These are phyloP conservation scores for Ophiothrix spiculata DNA, from an alignment of 35 echinoderm and acorn worm genomes.

Conservation along the genomic window DNA sequence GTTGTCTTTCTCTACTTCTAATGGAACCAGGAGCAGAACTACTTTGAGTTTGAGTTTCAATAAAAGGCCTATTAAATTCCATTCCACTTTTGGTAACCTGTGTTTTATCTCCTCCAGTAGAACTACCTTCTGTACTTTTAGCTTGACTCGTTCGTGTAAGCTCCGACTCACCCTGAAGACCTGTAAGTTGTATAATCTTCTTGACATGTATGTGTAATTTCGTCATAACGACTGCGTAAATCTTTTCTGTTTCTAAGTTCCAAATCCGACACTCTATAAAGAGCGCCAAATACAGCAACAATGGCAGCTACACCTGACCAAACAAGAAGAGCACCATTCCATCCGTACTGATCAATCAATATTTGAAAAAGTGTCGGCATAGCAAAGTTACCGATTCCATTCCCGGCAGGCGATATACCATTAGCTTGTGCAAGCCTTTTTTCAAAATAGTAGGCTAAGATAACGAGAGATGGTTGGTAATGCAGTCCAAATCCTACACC, in stretches of 20 bases:
- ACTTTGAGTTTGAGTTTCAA: too few relatives aligned
- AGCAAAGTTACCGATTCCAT: neutral
- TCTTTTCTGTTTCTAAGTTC: neutral
- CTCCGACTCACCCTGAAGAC: too few relatives aligned
- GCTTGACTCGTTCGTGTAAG: too few relatives aligned
- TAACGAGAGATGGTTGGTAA: neutral
- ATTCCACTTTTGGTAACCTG: too few relatives aligned
- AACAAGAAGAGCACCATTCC: slow-evolving; percentile 23
- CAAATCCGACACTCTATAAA: neutral
- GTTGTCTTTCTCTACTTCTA: too few relatives aligned
- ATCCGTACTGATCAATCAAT: slow-evolving; percentile 29
- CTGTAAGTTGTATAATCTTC: too few relatives aligned
- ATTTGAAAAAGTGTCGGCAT: neutral
- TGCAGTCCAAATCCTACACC: slow-evolving; percentile 7
- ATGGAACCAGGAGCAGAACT: too few relatives aligned
- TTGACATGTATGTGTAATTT: too few relatives aligned
- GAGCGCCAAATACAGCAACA: neutral
- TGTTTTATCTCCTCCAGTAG: too few relatives aligned
- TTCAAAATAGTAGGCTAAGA: slow-evolving; percentile 7
- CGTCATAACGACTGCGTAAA: too few relatives aligned
- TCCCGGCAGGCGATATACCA: slow-evolving; percentile 4
- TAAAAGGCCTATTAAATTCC: too few relatives aligned
- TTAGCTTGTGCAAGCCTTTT: neutral
- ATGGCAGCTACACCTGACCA: neutral
- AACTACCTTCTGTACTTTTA: too few relatives aligned